Evolutionary conservation across 2,888 invertebrate genomes (phyloP), one percentile per base, ranked within the genome.

Genomic region (Lycophotia porphyrea): DNA sequence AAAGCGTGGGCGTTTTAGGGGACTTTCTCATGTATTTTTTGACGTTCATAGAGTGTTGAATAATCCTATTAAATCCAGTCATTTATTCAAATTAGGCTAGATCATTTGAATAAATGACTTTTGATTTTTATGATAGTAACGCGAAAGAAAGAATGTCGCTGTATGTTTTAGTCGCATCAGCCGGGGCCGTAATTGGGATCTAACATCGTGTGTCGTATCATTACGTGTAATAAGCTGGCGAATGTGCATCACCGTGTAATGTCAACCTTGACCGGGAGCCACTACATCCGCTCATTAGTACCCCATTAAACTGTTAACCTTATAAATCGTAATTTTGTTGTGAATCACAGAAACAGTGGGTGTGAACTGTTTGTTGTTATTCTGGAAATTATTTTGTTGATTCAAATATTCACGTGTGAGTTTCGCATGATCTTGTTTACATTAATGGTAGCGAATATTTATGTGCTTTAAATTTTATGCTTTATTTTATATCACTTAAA

Each of bases 251-350:
- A 70, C 66, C 61, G 70, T 66, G 58, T 73, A 65, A 78, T 61
- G 42, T 36, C 81, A 84, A 66, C 85, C 85, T 87, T 85, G 87
- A 81, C 85, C 65, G 64, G 70, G 7, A n/a, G 60, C 31, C 15
- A 52, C 34, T 24, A 74, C 78, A 67, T 84, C 85, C 85, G 85
- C 74, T 85, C 42, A 24, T 68, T 78, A 36, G 63, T 72, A 72
- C 76, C 60, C 68, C 31, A 80, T 74, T 74, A 73, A 27, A 24
- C 27, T 39, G 64, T 67, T 76, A 39, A 74, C 64, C 69, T 83
- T 21, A 70, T 66, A 36, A 24, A 31, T 13, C 36, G 55, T 24
- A 31, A 47, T 42, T 42, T 42, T 65, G 11, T 21, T 49, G 34
- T 63, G 18, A 44, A 65, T 73, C 13, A 73, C 47, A 21, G 9